Percentiles rank a stretch among this genome's conserved stretches.
Evolutionary conservation across 1,140 invertebrate species (phyloP).

Genomic region (Drosophila tani): DNA sequence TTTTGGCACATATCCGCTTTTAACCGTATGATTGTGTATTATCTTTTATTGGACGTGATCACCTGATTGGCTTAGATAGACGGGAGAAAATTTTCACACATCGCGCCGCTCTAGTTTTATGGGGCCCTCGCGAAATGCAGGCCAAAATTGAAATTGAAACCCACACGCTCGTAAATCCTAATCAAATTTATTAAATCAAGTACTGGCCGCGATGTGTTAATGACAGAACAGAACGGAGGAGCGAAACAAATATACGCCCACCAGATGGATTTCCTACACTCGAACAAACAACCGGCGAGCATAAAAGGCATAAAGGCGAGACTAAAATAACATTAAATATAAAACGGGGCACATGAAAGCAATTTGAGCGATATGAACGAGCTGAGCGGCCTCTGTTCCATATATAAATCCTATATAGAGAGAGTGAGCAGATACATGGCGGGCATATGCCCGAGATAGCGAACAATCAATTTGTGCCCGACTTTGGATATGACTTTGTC

Average conservation of each 20-base stretch:
- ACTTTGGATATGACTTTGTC: conserved; percentile 43
- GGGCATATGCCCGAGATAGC: conserved; percentile 50
- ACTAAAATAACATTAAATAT: conserved; percentile 17
- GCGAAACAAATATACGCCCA: conserved; percentile 53
- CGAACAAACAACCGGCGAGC: conserved; percentile 32
- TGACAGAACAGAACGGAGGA: conserved; percentile 50
- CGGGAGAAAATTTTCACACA: conserved; percentile 6
- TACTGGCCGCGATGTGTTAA: conserved; percentile 66
- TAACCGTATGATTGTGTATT: conserved; percentile 2
- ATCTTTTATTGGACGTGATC: conserved; percentile 11
- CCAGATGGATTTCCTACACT: conserved; percentile 37
- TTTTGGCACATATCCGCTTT: background rate
- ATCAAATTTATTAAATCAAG: conserved; percentile 82
- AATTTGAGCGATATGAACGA: conserved; percentile 44
- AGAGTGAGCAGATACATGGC: conserved; percentile 29
- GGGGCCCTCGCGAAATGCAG: conserved; percentile 10
- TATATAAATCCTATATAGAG: conserved; percentile 47
- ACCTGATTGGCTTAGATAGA: conserved; percentile 19
- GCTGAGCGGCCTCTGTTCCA: background rate
- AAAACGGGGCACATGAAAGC: conserved; percentile 19
- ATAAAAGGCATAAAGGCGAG: conserved; percentile 19
- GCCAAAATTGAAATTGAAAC: conserved; percentile 42
- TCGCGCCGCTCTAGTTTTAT: conserved; percentile 16
- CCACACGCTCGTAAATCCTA: conserved; percentile 72
- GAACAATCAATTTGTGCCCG: conserved; percentile 71